Percentiles rank a stretch among this genome's conserved stretches.
These are phyloP conservation scores for Myotis brandtii DNA, from an alignment of 2,113 vertebrate genomes.

Conservation along the genomic window DNA sequence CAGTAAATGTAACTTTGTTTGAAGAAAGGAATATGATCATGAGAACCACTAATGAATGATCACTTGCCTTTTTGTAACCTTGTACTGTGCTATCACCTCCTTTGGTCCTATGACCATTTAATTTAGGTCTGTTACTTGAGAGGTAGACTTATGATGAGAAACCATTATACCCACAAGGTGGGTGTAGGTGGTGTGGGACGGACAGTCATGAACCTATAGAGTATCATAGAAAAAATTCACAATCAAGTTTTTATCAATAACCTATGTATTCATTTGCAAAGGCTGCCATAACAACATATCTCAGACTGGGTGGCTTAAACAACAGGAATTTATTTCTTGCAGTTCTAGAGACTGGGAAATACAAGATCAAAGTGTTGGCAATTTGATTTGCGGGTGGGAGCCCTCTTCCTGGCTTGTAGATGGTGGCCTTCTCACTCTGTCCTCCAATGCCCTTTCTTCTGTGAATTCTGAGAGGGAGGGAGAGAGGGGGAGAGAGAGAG, in stretches of 20 bases:
- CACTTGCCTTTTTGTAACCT: not conserved
- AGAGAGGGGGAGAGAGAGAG: not conserved
- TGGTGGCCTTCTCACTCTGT: not conserved
- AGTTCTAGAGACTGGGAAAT: not conserved
- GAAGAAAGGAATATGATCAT: not conserved
- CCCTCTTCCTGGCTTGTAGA: not conserved
- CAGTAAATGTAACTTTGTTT: not conserved
- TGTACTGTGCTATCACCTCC: rapidly evolving
- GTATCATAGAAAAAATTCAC: not conserved
- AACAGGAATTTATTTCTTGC: not conserved
- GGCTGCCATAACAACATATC: not conserved
- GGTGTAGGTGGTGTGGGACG: not conserved
- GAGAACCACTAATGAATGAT: not conserved
- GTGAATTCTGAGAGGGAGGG: not conserved
- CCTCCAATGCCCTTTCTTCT: constrained; percentile 9
- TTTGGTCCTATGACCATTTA: not conserved
- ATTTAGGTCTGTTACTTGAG: not conserved
- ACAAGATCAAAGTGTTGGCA: not conserved
- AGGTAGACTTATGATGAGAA: not conserved
- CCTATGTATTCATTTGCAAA: not conserved
- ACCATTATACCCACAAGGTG: not conserved
- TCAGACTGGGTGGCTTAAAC: not conserved
- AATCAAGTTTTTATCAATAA: not conserved
- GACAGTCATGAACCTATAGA: too few relatives aligned
- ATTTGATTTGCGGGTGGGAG: not conserved